Base-by-base conservation (phyloP, 2,888 invertebrate genomes). In the Eupelmus urozonus region DNA sequence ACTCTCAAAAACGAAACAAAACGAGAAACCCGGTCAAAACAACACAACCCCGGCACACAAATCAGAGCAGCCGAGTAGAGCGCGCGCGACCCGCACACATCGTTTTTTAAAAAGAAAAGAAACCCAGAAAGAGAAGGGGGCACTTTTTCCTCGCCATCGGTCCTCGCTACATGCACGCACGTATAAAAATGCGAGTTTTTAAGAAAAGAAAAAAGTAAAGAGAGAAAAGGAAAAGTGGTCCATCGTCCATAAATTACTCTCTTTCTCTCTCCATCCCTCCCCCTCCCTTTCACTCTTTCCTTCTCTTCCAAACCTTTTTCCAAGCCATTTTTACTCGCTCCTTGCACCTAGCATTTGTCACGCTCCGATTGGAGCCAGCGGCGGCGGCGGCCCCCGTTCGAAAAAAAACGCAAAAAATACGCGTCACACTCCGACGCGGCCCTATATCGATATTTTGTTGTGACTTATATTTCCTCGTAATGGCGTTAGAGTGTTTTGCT, bases 391-490 rank as follows among this genome's bases (percentile, higher is more conserved):
- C 16, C 49, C 49, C 49, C 13, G n/a, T n/a, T n/a, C 25, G 60
- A 51, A 9, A 18, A 59, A 60, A 69, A 42, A 27, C 40, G 51
- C 49, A 23, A 74, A 80, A 69, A 78, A 72, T 74, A 78, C 51
- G n/a, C 78, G 73, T 74, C 80, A 70, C 73, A 70, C 69, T 79
- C 65, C 20, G 57, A 45, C 45, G 34, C 55, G 66, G 66, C 49
- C 55, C 59, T 71, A 42, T 57, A 57, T 72, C 77, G 80, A 77
- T 80, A 77, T 80, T 80, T 80, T 78, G 77, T 80, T 80, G 71
- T 71, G 80, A 80, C 77, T 80, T 80, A 80, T 80, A 80, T 71
- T 76, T 77, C 62, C 71, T 71, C 71, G 63, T 78, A 80, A 80
- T 77, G 75, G 77, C 62, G 65, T 74, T 77, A 77, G 67, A 72